Evolutionary conservation across 2,113 vertebrate species (phyloP).

Genomic region (Orthochromis malagaraziensis): DNA sequence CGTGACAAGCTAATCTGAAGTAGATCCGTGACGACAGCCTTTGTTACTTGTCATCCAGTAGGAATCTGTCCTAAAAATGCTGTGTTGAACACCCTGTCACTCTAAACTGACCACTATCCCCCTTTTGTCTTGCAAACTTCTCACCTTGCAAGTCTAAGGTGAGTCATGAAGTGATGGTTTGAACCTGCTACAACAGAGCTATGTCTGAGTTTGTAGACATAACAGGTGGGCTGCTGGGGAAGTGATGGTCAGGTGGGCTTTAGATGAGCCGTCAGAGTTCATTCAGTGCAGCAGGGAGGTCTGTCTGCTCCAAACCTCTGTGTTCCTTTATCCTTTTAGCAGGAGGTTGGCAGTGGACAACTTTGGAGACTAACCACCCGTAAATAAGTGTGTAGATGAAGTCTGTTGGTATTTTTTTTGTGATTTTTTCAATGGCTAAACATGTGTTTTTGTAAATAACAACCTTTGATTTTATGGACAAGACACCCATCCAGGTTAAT

Average conservation of each 20-base stretch:
- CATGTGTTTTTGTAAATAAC: neutral
- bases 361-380: neutral
- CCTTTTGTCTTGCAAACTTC: neutral
- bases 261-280: neutral
- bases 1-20: neutral
- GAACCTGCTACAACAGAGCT: neutral
- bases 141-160: neutral
- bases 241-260: neutral
- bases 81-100: neutral
- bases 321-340: neutral
- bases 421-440: neutral
- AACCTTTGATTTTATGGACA: neutral
- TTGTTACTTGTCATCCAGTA: neutral
- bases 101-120: neutral
- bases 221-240: neutral
- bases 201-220: neutral
- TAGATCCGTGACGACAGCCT: neutral
- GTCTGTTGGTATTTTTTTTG: neutral
- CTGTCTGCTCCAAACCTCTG: neutral
- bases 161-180: neutral
- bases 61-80: neutral
- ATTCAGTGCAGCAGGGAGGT: neutral
- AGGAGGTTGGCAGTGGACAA: neutral
- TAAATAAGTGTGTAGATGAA: neutral
- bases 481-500: fast-evolving